A percentile compares a stretch with the other conserved stretches of the same genome.
Conservation (phyloP, 2,113 vertebrate genomes). For the Lophochroa leadbeateri region DNA sequence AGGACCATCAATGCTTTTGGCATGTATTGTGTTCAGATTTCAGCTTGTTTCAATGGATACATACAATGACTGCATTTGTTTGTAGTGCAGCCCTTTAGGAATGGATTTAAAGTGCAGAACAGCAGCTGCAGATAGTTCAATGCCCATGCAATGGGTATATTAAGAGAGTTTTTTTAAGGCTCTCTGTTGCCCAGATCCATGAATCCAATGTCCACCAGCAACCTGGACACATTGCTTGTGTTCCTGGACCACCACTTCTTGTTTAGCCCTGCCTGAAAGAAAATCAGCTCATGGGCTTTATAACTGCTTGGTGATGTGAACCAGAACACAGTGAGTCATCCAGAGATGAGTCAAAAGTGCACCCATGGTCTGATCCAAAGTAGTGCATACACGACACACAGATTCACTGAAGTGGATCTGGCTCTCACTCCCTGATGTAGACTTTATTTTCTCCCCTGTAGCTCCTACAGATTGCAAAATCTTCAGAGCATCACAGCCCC, state of each 20-base stretch:
- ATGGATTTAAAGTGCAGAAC: neutral
- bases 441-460: neutral
- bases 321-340: neutral
- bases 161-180: neutral
- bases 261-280: neutral
- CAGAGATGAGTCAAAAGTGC: neutral
- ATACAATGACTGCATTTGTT: neutral
- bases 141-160: neutral
- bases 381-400: fast-evolving
- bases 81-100: neutral
- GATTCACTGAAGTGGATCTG: neutral
- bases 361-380: neutral
- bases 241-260: fast-evolving
- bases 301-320: neutral
- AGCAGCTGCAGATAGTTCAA: neutral
- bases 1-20: neutral
- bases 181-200: neutral
- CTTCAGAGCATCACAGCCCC: neutral
- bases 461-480: neutral
- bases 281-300: neutral
- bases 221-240: neutral
- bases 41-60: neutral
- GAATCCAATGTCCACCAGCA: neutral
- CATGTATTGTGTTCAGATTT: neutral
- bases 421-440: neutral